phyloP scores from a whole-genome alignment of 2,797 vertebrate species.

The Sparus aurata region DNA sequence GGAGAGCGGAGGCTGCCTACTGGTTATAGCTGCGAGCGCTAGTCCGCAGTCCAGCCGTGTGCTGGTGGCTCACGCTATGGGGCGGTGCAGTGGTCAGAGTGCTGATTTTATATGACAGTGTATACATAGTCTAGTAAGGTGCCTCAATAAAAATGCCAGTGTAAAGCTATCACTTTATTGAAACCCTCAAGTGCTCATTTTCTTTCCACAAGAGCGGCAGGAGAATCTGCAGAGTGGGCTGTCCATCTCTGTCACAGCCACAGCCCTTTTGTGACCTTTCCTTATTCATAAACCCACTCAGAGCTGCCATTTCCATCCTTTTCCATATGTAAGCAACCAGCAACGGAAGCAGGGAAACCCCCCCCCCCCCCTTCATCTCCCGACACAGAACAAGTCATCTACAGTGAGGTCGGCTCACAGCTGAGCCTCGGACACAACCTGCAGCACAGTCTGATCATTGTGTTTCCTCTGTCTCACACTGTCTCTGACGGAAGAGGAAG shows the following conservation, averaged over 20 bases:
- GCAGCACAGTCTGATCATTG: constrained; percentile 78
- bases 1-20: constrained; percentile 29
- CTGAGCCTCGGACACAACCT: constrained; percentile 63
- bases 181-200: constrained; percentile 53
- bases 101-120: constrained; percentile 71
- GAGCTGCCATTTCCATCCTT: constrained; percentile 74
- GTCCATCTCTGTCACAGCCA: constrained; percentile 63
- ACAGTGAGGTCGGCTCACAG: constrained; percentile 67
- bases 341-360: constrained; percentile 52
- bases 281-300: constrained; percentile 76
- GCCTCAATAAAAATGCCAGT: constrained; percentile 46
- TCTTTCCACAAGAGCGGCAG: constrained; percentile 46
- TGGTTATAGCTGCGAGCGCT: constrained; percentile 26
- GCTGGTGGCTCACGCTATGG: constrained; percentile 44
- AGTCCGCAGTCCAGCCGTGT: constrained; percentile 32
- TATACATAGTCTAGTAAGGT: constrained; percentile 54
- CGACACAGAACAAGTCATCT: constrained; percentile 70
- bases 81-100: constrained; percentile 59
- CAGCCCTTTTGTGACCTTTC: constrained; percentile 75
- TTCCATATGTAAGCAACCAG: constrained; percentile 82
- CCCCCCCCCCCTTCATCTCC: not conserved
- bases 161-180: constrained; percentile 35
- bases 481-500: constrained; percentile 71
- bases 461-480: constrained; percentile 69
- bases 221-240: constrained; percentile 71